These are phyloP conservation scores for Carlito syrichta DNA, from an alignment of 2,113 vertebrate species.

Conservation along the genomic window DNA sequence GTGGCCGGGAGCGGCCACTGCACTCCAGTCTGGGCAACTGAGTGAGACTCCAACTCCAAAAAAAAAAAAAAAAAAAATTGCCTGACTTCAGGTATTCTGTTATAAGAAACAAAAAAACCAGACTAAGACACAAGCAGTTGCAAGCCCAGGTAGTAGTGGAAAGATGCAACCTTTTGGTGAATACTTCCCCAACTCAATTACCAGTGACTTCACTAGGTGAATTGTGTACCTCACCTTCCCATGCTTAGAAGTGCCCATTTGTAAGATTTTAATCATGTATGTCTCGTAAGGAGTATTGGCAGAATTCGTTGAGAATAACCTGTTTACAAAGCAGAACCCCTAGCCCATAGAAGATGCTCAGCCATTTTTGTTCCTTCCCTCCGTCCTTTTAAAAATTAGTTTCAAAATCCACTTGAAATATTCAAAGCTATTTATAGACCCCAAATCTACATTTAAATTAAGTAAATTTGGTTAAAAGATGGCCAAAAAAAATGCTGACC, in stretches of 20 bases:
- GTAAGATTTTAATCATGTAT: not conserved
- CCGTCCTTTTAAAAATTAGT: not conserved
- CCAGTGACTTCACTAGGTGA: not conserved
- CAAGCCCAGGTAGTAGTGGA: not conserved
- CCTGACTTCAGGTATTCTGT: not conserved
- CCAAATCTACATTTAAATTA: slow-evolving; percentile 56
- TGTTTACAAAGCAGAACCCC: not conserved
- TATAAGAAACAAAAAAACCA: not conserved
- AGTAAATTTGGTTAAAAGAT: slow-evolving; percentile 8
- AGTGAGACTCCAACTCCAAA: too few relatives aligned
- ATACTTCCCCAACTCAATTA: not conserved
- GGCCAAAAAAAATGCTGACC: not conserved
- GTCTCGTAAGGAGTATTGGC: rapidly evolving
- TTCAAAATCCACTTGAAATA: slow-evolving; percentile 21
- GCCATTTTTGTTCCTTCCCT: not conserved
- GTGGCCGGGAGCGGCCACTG: too few relatives aligned
- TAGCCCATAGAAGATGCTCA: not conserved
- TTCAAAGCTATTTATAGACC: slow-evolving; percentile 21
- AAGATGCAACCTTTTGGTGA: not conserved
- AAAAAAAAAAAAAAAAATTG: too few relatives aligned
- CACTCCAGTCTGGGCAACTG: too few relatives aligned
- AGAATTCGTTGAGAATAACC: not conserved
- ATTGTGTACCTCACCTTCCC: not conserved
- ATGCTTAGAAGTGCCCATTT: not conserved
- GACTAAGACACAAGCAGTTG: not conserved